Base-by-base conservation (phyloP, 2,113 vertebrate genomes). In the Nesospiza acunhae region DNA sequence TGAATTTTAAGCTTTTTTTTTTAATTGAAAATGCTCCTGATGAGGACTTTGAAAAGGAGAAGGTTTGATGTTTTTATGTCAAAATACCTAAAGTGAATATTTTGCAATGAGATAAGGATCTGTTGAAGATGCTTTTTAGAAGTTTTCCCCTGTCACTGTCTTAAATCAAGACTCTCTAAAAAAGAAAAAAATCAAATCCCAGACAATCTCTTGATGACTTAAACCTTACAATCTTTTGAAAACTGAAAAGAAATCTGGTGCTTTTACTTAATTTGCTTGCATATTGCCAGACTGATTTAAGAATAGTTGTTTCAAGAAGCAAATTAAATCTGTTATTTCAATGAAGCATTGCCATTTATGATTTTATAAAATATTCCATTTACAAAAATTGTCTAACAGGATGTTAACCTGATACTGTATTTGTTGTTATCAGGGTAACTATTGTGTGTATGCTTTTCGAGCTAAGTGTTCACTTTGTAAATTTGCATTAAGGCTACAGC, bases 241-340 rank as follows among this genome's bases (percentile, higher is more conserved):
- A 44, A 73, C 37, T 76, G 53, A 47, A 59, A 59, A 52, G 26
- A 75, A 91, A 83, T 67, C 30, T 75, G 84, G n/a, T 87, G 49
- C 69, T 87, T 87, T 91, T 68, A 49, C 37, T 74, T 67, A 30
- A 60, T 44, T 79, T 60, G 22, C 24, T 76, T 76, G 44, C 41
- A 15, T n/a, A 26, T 84, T 35, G 30, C 55, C 47, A 15, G 62
- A 74, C 67, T 50, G 37, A 84, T 78, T 46, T 55, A 49, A 50
- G 56, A 70, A 39, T 23, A 66, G 53, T 62, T 74, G 30, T 55
- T 92, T 93, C 21, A 75, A 77, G 68, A 78, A 87, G 76, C 56
- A 72, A 52, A 67, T 80, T 28, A 41, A 41, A 69, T 89, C 86
- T 91, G 87, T 91, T 89, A 89, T 96, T 97, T 96, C 93, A 95